Evolutionary conservation across 2,888 invertebrate genomes (phyloP).

Genomic region (Zele albiditarsus): DNA sequence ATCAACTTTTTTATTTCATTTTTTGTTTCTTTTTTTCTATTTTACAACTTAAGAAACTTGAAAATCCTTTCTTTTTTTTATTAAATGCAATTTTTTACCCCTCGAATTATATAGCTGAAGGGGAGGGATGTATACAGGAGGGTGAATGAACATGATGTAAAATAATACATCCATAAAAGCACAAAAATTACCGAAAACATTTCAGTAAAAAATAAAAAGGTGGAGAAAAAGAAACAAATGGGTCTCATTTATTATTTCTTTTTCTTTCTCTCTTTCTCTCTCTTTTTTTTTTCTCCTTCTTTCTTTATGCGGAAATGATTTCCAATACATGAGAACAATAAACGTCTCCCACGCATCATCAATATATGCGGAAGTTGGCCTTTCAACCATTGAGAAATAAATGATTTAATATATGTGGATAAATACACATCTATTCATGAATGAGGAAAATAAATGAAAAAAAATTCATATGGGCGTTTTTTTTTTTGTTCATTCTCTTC

Average conservation of each 20-base stretch:
- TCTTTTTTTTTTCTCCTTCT: neutral
- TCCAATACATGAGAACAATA: conserved; percentile 1
- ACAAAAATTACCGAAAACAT: neutral
- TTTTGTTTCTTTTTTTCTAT: neutral
- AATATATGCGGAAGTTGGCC: neutral
- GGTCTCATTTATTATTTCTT: neutral
- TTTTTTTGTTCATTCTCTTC: neutral
- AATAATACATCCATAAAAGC: neutral
- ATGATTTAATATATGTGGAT: neutral
- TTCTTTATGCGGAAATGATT: neutral
- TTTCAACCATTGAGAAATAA: conserved; percentile 9
- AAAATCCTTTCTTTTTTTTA: neutral
- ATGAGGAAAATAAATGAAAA: neutral
- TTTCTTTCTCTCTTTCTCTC: neutral
- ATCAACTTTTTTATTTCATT: neutral
- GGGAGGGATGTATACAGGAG: neutral
- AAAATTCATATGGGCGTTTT: neutral
- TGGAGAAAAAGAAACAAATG: neutral
- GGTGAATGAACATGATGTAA: neutral
- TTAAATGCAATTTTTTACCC: neutral
- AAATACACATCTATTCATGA: conserved; percentile 1
- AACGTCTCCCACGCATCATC: neutral
- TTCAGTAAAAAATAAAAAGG: neutral
- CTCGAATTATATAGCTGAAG: neutral
- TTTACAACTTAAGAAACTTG: neutral